Evolutionary conservation across 2,888 invertebrate genomes (phyloP).

Genomic region (Nymphalis urticae): DNA sequence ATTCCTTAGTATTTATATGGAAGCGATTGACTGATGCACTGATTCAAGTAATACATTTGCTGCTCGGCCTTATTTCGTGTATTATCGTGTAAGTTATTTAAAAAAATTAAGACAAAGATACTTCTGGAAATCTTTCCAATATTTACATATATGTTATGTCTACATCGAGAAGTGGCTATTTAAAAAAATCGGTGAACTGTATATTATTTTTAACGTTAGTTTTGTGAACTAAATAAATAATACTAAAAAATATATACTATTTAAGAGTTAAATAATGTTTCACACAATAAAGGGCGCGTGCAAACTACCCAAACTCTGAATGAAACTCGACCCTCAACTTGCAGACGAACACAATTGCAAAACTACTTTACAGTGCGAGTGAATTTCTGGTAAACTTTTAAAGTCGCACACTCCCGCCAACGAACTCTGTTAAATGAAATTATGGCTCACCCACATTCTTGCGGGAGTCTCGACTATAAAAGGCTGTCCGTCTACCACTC

Average conservation of each 20-base stretch:
- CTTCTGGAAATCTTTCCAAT: too few species aligned
- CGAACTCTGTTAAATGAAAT: conserved; percentile 28
- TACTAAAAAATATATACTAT: neutral
- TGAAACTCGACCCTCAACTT: conserved; percentile 24
- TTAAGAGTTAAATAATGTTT: neutral
- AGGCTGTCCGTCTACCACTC: conserved; percentile 2
- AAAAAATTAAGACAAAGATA: too few species aligned
- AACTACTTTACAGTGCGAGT: conserved; percentile 25
- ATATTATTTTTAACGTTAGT: too few species aligned
- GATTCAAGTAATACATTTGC: too few species aligned
- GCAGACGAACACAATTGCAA: conserved; percentile 25
- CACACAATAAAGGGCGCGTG: conserved; percentile 11
- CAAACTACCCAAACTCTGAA: conserved; percentile 24
- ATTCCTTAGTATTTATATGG: too few species aligned
- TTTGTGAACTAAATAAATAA: too few species aligned
- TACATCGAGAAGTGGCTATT: too few species aligned
- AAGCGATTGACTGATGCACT: too few species aligned
- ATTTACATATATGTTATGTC: too few species aligned
- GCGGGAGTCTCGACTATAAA: neutral
- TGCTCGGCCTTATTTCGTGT: too few species aligned
- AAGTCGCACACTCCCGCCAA: conserved; percentile 26
- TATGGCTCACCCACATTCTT: conserved; percentile 28
- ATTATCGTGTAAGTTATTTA: too few species aligned
- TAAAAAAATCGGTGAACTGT: too few species aligned
- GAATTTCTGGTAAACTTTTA: conserved; percentile 25